phyloP scores from a whole-genome alignment of 2,797 vertebrate species.

The Rhincodon typus region DNA sequence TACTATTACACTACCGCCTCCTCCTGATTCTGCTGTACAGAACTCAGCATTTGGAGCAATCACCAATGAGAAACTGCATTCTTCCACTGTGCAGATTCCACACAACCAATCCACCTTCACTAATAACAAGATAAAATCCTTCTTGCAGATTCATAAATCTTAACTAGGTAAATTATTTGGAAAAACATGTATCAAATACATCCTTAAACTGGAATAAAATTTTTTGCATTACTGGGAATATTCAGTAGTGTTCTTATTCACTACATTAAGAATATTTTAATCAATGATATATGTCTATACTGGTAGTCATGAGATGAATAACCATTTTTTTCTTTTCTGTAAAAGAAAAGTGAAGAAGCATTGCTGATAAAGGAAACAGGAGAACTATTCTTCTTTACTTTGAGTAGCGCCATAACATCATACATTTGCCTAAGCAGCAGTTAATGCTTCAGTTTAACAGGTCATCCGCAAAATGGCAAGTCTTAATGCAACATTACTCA shows the following conservation, averaged over 20 bases:
- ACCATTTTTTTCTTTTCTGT: background rate
- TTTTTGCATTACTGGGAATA: background rate
- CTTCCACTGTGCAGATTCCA: background rate
- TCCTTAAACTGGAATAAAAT: background rate
- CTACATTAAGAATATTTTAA: background rate
- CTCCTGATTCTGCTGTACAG: background rate
- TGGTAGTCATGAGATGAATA: background rate
- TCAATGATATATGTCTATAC: background rate
- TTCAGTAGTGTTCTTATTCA: background rate
- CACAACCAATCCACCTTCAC: background rate
- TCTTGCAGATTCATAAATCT: background rate
- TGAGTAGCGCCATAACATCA: background rate
- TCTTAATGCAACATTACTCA: background rate
- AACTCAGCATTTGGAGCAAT: background rate
- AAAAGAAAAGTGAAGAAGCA: background rate
- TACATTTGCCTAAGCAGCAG: background rate
- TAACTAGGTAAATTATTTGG: background rate
- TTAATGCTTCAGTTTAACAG: background rate
- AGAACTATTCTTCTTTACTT: background rate
- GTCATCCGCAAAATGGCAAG: background rate
- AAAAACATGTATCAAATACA: background rate
- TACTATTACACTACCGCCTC: too few relatives aligned
- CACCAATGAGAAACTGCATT: background rate
- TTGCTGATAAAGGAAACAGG: background rate
- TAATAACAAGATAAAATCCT: background rate